Conservation (phyloP, 2,888 invertebrate species). For the Synergus umbraculus region DNA sequence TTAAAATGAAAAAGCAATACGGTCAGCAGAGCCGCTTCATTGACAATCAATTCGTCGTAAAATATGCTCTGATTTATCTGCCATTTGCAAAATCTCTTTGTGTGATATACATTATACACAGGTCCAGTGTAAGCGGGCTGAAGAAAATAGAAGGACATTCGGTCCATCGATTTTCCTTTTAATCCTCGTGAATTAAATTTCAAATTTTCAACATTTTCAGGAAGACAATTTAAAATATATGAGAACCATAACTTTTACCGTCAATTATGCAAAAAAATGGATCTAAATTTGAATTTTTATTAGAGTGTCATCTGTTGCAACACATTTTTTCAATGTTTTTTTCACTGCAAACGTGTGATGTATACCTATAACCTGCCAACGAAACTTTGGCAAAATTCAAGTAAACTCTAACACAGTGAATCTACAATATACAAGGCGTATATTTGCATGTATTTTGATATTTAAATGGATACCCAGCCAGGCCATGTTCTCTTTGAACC, state of each 20-base stretch:
- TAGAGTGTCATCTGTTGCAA: background rate
- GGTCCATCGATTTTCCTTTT: background rate
- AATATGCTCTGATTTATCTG: conserved; percentile 9
- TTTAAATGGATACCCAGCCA: conserved; percentile 45
- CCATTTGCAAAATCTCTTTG: background rate
- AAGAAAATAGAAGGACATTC: background rate
- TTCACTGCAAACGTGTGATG: background rate
- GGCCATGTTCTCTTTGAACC: conserved; percentile 30
- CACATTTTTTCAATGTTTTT: background rate
- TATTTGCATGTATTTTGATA: conserved; percentile 54
- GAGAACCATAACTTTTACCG: background rate
- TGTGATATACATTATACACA: background rate
- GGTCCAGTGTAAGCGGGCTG: background rate
- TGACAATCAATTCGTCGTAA: background rate
- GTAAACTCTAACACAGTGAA: conserved; percentile 53
- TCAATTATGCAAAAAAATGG: background rate
- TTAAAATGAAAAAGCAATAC: background rate
- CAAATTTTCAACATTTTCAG: background rate
- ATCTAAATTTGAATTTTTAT: background rate
- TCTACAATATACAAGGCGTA: conserved; percentile 43
- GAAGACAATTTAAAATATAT: background rate
- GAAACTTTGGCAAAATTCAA: conserved; percentile 52
- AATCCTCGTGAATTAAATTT: background rate
- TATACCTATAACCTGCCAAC: conserved; percentile 14
- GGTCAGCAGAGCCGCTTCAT: background rate